Conservation (phyloP, 53 echinoderm and acorn worm species). For the Actinopyga echinites region DNA sequence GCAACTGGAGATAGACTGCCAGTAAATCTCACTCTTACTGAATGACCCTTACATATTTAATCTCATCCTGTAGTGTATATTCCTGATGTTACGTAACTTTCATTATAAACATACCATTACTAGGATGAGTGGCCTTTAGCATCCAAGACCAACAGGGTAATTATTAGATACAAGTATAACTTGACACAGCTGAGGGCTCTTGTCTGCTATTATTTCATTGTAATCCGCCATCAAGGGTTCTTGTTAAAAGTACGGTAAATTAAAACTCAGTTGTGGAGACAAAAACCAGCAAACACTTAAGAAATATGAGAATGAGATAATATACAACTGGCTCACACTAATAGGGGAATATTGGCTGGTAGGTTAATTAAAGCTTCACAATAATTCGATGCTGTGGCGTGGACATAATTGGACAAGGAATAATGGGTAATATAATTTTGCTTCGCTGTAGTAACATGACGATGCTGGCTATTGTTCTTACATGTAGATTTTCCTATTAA, state of each 20-base stretch:
- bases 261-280: not conserved
- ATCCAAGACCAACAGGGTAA: not conserved
- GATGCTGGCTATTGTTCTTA: not conserved
- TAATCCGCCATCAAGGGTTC: not conserved
- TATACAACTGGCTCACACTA: not conserved
- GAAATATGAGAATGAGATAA: constrained; percentile 27
- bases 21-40: not conserved
- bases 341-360: constrained; percentile 3
- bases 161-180: constrained; percentile 29
- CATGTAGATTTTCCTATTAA: too few relatives aligned
- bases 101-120: not conserved
- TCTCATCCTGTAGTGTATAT: not conserved
- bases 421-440: constrained; percentile 30
- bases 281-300: constrained; percentile 14
- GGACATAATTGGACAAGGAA: constrained; percentile 14
- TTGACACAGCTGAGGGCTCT: constrained; percentile 2
- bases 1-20: too few relatives aligned
- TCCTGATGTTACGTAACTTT: constrained; percentile 14
- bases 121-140: not conserved
- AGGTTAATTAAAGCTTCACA: constrained; percentile 28
- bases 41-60: constrained; percentile 17
- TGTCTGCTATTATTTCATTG: not conserved
- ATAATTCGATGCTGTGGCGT: constrained; percentile 1
- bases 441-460: not conserved
- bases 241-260: not conserved